Conservation (phyloP, 1,140 invertebrate genomes). For the Riptortus pedestris region DNA sequence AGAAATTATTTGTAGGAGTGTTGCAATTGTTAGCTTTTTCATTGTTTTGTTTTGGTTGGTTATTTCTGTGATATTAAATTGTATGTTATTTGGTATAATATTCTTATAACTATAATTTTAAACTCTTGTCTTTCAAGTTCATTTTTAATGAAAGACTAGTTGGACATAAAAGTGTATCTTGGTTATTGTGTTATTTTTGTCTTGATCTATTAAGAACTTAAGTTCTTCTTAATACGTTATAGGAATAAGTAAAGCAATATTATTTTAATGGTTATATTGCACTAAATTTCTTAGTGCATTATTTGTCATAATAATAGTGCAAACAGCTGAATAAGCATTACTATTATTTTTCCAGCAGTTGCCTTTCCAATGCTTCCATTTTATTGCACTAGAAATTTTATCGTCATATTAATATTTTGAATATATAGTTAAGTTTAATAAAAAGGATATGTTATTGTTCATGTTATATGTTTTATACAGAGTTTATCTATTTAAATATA, state of each 20-base stretch:
- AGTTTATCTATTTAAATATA: not conserved
- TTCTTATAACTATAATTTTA: not conserved
- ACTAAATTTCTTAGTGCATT: not conserved
- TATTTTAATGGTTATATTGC: not conserved
- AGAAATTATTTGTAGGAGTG: constrained; percentile 6
- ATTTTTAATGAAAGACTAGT: not conserved
- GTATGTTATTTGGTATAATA: not conserved
- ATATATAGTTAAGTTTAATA: not conserved
- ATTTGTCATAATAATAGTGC: not conserved
- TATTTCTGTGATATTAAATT: constrained; percentile 14
- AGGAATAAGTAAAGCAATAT: not conserved
- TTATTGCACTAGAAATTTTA: not conserved
- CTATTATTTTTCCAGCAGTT: too few relatives aligned
- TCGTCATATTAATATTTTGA: not conserved
- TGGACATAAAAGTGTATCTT: not conserved
- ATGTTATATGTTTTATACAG: not conserved
- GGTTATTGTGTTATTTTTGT: not conserved
- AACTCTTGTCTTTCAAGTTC: not conserved
- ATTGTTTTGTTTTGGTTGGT: constrained; percentile 12
- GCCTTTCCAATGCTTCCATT: constrained; percentile 1
- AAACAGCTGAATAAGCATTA: too few relatives aligned
- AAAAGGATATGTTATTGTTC: not conserved
- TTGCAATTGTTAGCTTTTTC: not conserved
- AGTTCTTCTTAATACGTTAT: not conserved
- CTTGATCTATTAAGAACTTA: not conserved